Conservation (phyloP, 1,140 invertebrate genomes). For the Thaumatotibia leucotreta region DNA sequence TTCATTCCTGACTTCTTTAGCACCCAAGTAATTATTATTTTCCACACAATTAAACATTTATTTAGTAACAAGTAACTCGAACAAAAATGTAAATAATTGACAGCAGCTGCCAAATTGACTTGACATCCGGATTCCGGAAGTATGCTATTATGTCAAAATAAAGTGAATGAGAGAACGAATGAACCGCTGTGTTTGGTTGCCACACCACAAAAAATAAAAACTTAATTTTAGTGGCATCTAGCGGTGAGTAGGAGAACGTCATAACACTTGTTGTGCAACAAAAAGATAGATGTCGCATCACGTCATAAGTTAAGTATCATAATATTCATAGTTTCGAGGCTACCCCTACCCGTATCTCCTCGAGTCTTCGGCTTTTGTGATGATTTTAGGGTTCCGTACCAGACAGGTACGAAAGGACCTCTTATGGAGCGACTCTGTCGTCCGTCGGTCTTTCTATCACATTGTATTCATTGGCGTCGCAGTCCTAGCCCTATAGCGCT, state of each 20-base stretch:
- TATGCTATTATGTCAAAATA: neutral
- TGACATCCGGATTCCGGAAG: no score
- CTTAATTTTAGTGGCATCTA: neutral
- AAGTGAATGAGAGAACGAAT: neutral
- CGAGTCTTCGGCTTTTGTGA: no score
- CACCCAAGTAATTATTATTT: slow-evolving; percentile 20
- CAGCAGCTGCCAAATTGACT: slow-evolving; percentile 11
- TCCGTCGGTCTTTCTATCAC: no score
- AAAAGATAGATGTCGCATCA: neutral
- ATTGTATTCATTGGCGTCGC: no score
- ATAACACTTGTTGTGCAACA: neutral
- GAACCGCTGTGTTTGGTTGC: neutral
- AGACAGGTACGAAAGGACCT: no score
- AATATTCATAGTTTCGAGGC: neutral
- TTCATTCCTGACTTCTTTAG: slow-evolving; percentile 13
- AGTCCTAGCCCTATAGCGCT: no score
- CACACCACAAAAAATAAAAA: neutral
- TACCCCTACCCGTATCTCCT: no score
- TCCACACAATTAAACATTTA: slow-evolving; percentile 12
- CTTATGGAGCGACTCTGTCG: no score
- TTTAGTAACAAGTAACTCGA: slow-evolving; percentile 7
- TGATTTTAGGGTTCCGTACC: no score
- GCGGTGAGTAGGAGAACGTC: neutral
- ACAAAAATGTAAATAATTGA: slow-evolving; percentile 8
- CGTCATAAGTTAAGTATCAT: neutral